These are phyloP conservation scores for Mus caroli DNA, from an alignment of 2,797 vertebrate species.

Conservation along the genomic window DNA sequence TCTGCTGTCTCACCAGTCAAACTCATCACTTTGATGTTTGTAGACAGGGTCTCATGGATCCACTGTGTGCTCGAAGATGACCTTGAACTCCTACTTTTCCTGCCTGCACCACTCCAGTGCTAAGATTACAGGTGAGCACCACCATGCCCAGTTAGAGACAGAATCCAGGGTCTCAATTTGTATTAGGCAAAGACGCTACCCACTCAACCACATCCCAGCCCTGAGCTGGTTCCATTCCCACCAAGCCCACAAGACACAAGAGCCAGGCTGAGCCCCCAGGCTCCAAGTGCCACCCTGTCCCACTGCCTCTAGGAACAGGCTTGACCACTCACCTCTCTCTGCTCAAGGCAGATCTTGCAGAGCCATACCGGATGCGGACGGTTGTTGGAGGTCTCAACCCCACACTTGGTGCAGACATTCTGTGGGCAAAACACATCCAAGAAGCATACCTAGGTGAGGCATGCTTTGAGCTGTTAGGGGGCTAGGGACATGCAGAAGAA, in stretches of 20 bases:
- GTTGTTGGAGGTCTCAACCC: constrained; percentile 91
- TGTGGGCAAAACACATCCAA: constrained; percentile 84
- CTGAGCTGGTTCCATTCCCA: neutral
- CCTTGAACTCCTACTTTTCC: neutral
- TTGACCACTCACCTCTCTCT: constrained; percentile 94
- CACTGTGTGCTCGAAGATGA: neutral
- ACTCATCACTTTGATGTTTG: neutral
- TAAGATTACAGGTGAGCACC: neutral
- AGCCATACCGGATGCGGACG: constrained; percentile 92
- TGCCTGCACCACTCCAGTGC: neutral
- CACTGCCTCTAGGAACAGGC: neutral
- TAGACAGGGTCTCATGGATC: neutral
- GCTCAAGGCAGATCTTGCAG: constrained; percentile 97
- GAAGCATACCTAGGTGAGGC: neutral
- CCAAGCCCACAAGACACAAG: neutral
- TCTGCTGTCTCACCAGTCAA: neutral
- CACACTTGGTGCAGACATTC: constrained; percentile 96
- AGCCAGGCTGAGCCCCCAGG: neutral
- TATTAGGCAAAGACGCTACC: neutral
- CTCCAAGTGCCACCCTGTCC: neutral
- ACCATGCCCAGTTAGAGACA: neutral
- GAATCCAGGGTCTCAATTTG: neutral
- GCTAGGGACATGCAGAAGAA: fast-evolving
- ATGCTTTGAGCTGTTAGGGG: neutral
- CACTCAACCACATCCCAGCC: neutral